A percentile compares a stretch with the other conserved stretches of the same genome.
phyloP scores from a whole-genome alignment of 2,888 invertebrate genomes.

The Coremacera marginata region DNA sequence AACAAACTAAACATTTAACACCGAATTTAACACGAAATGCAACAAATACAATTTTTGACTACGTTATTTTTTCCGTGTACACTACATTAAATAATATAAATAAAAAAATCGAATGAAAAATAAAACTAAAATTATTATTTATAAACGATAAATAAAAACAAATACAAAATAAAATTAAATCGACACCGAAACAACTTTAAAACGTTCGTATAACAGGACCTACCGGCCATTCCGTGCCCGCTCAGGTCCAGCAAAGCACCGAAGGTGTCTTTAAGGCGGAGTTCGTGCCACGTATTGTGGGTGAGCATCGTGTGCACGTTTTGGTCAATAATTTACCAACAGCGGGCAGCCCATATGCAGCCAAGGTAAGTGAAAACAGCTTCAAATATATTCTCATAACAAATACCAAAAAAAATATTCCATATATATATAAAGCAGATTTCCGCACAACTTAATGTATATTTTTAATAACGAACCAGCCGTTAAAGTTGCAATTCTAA shows the following conservation, averaged over 20 bases:
- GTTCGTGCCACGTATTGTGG: conserved; percentile 91
- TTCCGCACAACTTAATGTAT: no score
- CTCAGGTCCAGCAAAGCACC: conserved; percentile 87
- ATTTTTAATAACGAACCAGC: no score
- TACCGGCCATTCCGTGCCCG: conserved; percentile 90
- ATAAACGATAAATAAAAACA: conserved; percentile 42
- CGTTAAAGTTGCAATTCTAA: no score
- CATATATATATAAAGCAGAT: no score
- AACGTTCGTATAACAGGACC: conserved; percentile 76
- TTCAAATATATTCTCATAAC: neutral
- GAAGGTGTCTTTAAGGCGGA: conserved; percentile 88
- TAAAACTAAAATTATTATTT: conserved; percentile 42
- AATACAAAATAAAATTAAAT: conserved; percentile 44
- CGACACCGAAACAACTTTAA: conserved; percentile 38
- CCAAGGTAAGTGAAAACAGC: conserved; percentile 74
- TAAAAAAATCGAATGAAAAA: conserved; percentile 47
- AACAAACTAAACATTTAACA: conserved; percentile 51
- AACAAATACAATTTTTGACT: conserved; percentile 49
- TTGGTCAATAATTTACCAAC: conserved; percentile 85
- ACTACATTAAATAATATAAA: conserved; percentile 28
- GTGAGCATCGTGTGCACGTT: conserved; percentile 91
- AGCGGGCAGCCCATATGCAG: conserved; percentile 92
- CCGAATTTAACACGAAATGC: conserved; percentile 42
- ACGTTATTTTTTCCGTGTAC: conserved; percentile 42
- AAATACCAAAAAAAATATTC: no score